A percentile compares a stretch with the other conserved stretches of the same genome.
phyloP scores from a whole-genome alignment of 2,888 invertebrate species.

The Coenonympha glycerion region DNA sequence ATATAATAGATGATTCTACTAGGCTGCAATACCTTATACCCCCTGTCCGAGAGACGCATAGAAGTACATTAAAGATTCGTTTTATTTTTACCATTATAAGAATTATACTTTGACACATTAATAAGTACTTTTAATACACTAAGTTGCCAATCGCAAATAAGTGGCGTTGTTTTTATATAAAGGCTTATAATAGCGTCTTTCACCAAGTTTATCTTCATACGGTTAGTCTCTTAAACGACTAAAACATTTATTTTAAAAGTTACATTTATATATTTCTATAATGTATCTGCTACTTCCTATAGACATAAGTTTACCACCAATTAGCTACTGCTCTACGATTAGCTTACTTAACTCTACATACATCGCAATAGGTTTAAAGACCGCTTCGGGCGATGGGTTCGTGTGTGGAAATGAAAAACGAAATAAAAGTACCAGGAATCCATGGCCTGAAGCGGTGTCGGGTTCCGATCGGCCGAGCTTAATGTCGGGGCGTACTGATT shows the following conservation, averaged over 20 bases:
- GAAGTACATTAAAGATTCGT: slow-evolving; percentile 61
- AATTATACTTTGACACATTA: slow-evolving; percentile 60
- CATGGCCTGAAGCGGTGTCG: slow-evolving; percentile 52
- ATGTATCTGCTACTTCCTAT: slow-evolving; percentile 66
- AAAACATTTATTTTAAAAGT: slow-evolving; percentile 66
- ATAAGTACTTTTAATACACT: slow-evolving; percentile 61
- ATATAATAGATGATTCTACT: slow-evolving; percentile 61
- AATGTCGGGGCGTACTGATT: slow-evolving; percentile 75
- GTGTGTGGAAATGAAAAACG: slow-evolving; percentile 42
- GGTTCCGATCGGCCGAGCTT: slow-evolving; percentile 59
- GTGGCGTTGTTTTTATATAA: slow-evolving; percentile 57
- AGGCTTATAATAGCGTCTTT: slow-evolving; percentile 74
- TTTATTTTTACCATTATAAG: slow-evolving; percentile 52
- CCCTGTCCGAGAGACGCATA: slow-evolving; percentile 63
- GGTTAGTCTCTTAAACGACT: slow-evolving; percentile 64
- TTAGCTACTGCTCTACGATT: slow-evolving; percentile 64
- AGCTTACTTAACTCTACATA: slow-evolving; percentile 73
- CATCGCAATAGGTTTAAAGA: slow-evolving; percentile 60
- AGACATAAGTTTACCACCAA: slow-evolving; percentile 76
- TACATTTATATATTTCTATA: slow-evolving; percentile 62
- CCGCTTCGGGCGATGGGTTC: slow-evolving; percentile 49
- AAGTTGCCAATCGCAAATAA: slow-evolving; percentile 74
- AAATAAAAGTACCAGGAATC: slow-evolving; percentile 43
- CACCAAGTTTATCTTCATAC: slow-evolving; percentile 72
- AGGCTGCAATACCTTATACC: slow-evolving; percentile 66